These are phyloP conservation scores for Dermatemys mawii DNA, from an alignment of 2,113 vertebrate genomes.

Conservation along the genomic window DNA sequence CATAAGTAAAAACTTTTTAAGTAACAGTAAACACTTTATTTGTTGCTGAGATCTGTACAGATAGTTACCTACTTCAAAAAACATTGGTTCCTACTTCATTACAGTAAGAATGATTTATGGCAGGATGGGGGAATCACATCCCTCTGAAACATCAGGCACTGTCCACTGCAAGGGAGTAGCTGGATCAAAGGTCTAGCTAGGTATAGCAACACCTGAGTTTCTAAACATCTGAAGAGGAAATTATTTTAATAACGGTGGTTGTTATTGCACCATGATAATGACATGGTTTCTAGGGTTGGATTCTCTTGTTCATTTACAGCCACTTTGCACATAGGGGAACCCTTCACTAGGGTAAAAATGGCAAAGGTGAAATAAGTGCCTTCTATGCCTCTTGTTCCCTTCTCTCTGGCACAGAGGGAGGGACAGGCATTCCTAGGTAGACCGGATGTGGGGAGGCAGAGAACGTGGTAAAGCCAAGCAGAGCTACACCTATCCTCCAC, in stretches of 20 bases:
- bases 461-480: not conserved
- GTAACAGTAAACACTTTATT: too few relatives aligned
- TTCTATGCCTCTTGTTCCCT: not conserved
- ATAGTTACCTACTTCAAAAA: not conserved
- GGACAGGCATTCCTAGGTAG: not conserved
- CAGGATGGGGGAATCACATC: not conserved
- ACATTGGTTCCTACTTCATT: not conserved
- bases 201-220: not conserved
- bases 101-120: not conserved
- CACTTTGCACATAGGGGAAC: not conserved
- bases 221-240: accelerated
- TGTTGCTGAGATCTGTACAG: too few relatives aligned
- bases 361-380: not conserved
- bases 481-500: not conserved
- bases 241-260: not conserved
- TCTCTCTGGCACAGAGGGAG: not conserved
- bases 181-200: not conserved
- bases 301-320: not conserved
- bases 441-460: not conserved
- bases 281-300: not conserved
- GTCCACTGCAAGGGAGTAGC: not conserved
- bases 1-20: not conserved
- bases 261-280: accelerated
- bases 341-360: not conserved
- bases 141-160: not conserved